Evolutionary conservation across 2,888 invertebrate species (phyloP).

Genomic region (Anorthoa munda): DNA sequence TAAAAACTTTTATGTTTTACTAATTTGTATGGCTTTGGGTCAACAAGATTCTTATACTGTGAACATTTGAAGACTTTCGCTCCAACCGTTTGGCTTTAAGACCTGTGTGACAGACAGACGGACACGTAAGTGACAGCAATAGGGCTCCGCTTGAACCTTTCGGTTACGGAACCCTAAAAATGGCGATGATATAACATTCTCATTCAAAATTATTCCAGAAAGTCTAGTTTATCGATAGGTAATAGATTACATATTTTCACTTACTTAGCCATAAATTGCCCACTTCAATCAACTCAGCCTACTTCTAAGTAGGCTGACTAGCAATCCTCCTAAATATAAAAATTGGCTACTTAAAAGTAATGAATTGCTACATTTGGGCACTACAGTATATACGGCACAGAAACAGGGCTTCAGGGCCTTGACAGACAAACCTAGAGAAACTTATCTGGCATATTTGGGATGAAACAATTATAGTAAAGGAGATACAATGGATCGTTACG

Average conservation of each 20-base stretch:
- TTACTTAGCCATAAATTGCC: conserved; percentile 9
- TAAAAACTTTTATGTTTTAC: no score
- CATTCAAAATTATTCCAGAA: background rate
- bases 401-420: background rate
- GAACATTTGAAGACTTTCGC: no score
- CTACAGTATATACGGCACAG: background rate
- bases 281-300: conserved; percentile 2
- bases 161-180: no score
- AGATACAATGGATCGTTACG: conserved; percentile 25
- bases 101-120: no score
- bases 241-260: background rate
- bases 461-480: conserved; percentile 14
- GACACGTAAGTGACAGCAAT: no score
- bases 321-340: conserved; percentile 3
- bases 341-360: conserved; percentile 23
- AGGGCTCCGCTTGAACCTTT: no score
- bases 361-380: background rate
- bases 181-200: background rate
- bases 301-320: background rate
- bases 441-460: conserved; percentile 9
- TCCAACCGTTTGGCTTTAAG: no score
- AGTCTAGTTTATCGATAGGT: background rate
- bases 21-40: no score
- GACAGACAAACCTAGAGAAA: conserved; percentile 4
- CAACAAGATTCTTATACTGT: no score